These are phyloP conservation scores for Polyodon spathula DNA, from an alignment of 2,113 vertebrate genomes.

Conservation along the genomic window DNA sequence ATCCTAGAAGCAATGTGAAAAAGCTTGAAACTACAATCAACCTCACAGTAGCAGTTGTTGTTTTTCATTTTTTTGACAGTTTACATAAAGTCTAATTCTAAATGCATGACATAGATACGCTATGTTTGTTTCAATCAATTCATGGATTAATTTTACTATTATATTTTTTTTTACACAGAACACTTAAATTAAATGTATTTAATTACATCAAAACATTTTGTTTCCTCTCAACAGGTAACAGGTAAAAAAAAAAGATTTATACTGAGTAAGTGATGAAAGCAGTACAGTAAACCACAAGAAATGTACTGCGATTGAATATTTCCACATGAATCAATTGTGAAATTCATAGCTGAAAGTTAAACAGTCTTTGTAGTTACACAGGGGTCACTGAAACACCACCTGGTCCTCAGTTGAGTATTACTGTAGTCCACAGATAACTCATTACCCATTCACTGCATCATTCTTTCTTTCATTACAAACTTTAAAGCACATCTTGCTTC, in stretches of 20 bases:
- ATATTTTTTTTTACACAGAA: slow-evolving; percentile 17
- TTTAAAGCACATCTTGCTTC: too few species aligned
- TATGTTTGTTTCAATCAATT: background rate
- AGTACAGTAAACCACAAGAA: slow-evolving; percentile 1
- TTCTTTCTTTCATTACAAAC: background rate
- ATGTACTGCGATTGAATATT: background rate
- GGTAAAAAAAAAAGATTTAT: too few species aligned
- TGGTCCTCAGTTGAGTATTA: too few species aligned
- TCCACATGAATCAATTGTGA: slow-evolving; percentile 8
- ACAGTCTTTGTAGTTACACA: too few species aligned
- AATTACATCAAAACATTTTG: slow-evolving; percentile 23
- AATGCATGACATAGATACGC: slow-evolving; percentile 1
- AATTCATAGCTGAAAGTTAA: slow-evolving; percentile 6
- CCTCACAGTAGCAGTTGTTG: slow-evolving; percentile 21
- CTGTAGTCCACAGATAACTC: too few species aligned
- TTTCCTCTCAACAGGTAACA: slow-evolving; percentile 19
- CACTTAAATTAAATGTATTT: slow-evolving; percentile 17
- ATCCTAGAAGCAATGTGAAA: slow-evolving; percentile 24
- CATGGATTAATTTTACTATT: slow-evolving; percentile 9
- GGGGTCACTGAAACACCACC: too few species aligned
- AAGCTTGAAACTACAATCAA: slow-evolving; percentile 26
- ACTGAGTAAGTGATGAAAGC: slow-evolving; percentile 26
- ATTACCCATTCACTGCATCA: background rate
- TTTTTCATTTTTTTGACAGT: background rate
- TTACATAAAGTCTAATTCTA: slow-evolving; percentile 4